Conservation (phyloP, 2,797 vertebrate genomes). For the Alfaro cultratus region DNA sequence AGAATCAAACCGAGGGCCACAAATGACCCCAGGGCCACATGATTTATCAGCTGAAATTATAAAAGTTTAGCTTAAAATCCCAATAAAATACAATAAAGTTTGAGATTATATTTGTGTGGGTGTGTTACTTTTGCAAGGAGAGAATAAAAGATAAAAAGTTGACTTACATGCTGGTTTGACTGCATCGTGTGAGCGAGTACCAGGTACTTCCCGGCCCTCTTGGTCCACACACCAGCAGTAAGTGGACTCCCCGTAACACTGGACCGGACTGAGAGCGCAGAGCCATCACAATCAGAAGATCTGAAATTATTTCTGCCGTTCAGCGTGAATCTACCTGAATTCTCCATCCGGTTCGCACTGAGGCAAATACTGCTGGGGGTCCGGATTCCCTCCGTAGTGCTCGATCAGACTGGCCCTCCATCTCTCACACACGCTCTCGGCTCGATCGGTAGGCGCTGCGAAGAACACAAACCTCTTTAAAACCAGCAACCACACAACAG, state of each 20-base stretch:
- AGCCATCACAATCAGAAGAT: not conserved
- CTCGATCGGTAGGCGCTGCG: constrained; percentile 53
- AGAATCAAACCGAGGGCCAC: too few relatives aligned
- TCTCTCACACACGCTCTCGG: constrained; percentile 82
- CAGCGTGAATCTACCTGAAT: constrained; percentile 69
- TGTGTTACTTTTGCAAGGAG: not conserved
- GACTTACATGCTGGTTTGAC: constrained; percentile 90
- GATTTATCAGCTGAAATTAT: too few relatives aligned
- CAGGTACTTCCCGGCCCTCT: constrained; percentile 89
- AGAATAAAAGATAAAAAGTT: not conserved
- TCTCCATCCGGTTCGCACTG: constrained; percentile 80
- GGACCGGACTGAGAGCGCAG: constrained; percentile 69
- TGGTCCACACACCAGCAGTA: constrained; percentile 87
- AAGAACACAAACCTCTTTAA: constrained; percentile 15
- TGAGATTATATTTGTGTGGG: too few relatives aligned
- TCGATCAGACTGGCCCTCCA: constrained; percentile 82
- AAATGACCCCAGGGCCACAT: too few relatives aligned
- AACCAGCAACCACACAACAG: not conserved
- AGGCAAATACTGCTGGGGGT: constrained; percentile 78
- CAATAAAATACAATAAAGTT: not conserved
- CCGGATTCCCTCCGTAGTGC: constrained; percentile 78
- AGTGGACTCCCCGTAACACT: constrained; percentile 83
- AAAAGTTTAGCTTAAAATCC: too few relatives aligned
- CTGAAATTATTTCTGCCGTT: not conserved
- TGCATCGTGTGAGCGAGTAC: constrained; percentile 87